Evolutionary conservation across 2,888 invertebrate species (phyloP), one percentile per base, ranked within the genome.

Genomic region (Taphrorychus bicolor): DNA sequence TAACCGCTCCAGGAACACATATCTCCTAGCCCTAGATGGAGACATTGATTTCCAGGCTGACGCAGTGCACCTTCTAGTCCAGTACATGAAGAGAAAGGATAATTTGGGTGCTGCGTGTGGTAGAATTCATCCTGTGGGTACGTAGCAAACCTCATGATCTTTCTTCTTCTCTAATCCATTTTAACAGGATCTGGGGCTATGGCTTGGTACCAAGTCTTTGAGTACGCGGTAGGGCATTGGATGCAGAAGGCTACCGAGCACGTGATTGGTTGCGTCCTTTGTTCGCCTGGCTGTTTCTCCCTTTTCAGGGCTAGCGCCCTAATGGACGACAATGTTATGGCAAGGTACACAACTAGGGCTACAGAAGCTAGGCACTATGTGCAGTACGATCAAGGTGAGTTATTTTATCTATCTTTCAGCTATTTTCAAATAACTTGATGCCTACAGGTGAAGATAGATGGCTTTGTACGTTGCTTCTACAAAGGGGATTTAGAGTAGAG

Each of bases 371-470:
- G 89, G 70, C 94, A 95, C 82, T 94, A 90, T 76, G 94, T 95
- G 17, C 95, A 96, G 79, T 95, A 94, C 78, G 95, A 95, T 87
- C 95, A 95, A 84, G 95, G 89, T 88, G n/a, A n/a, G n/a, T n/a
- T n/a, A n/a, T n/a, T n/a, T n/a, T n/a, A n/a, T n/a, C n/a, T n/a
- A n/a, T n/a, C 78, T n/a, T n/a, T n/a, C n/a, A n/a, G n/a, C n/a
- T n/a, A n/a, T n/a, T n/a, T n/a, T n/a, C n/a, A n/a, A n/a, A n/a
- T n/a, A n/a, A n/a, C n/a, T n/a, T n/a, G n/a, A n/a, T n/a, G n/a
- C n/a, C n/a, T n/a, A n/a, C 71, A 89, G 90, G 96, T n/a, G 97
- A 98, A 81, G 97, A 98, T 82, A 88, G 97, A 71, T 97, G 97
- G 97, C 83, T 97, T 5, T 97, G 97, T 80, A 97, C 97, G 0